phyloP scores from a whole-genome alignment of 2,113 vertebrate species.

The Geococcyx californianus region DNA sequence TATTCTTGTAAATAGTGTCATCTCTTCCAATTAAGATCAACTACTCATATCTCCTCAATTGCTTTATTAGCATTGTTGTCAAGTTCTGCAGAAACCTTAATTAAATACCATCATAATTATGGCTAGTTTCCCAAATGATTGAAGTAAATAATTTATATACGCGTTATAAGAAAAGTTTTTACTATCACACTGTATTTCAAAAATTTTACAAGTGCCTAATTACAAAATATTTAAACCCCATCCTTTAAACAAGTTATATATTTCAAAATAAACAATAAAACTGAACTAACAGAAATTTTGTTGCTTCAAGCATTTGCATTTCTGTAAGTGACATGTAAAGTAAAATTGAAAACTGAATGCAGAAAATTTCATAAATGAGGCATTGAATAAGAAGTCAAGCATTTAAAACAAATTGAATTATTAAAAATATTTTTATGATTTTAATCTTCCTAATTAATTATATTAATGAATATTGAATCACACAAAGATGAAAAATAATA shows the following conservation, averaged over 20 bases:
- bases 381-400: background rate
- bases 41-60: constrained; percentile 50
- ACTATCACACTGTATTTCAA: background rate
- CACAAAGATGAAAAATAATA: background rate
- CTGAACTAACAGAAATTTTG: background rate
- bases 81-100: constrained; percentile 67
- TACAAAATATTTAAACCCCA: constrained; percentile 5
- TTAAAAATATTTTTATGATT: background rate
- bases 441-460: constrained; percentile 6
- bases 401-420: constrained; percentile 2
- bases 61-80: constrained; percentile 71
- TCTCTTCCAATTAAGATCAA: constrained; percentile 76
- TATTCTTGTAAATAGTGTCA: constrained; percentile 74
- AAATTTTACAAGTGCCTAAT: background rate
- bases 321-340: background rate
- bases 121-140: constrained; percentile 60
- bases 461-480: background rate
- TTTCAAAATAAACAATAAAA: background rate
- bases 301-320: background rate
- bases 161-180: constrained; percentile 29
- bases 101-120: constrained; percentile 71
- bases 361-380: background rate
- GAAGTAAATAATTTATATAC: constrained; percentile 52
- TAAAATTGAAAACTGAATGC: background rate
- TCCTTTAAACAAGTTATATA: background rate